Evolutionary conservation across 2,888 invertebrate species (phyloP).

Genomic region (Tenthredo notha): DNA sequence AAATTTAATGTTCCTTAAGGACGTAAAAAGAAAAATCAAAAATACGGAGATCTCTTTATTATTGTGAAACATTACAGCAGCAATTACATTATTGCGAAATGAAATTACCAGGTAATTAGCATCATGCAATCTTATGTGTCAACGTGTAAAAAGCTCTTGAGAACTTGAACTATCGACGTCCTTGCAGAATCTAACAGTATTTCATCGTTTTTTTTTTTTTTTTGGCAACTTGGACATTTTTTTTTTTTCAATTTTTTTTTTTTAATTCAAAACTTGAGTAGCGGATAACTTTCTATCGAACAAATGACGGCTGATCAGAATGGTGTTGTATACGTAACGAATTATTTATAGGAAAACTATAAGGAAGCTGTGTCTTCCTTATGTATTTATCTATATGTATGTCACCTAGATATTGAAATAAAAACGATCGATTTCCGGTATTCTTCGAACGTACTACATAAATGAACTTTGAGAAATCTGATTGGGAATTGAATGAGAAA

Average conservation of each 20-base stretch:
- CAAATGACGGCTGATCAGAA: not conserved
- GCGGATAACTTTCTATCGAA: slow-evolving; percentile 9
- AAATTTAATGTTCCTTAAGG: not conserved
- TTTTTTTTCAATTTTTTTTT: not conserved
- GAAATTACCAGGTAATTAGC: not conserved
- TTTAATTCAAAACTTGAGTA: not conserved
- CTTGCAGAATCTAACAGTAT: not conserved
- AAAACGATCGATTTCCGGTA: not conserved
- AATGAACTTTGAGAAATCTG: not conserved
- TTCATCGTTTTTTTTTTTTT: too few species aligned
- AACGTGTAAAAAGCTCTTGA: not conserved
- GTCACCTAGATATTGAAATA: not conserved
- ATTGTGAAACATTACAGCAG: not conserved
- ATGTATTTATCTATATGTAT: not conserved
- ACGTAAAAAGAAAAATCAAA: slow-evolving; percentile 22
- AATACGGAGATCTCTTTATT: not conserved
- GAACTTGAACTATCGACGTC: slow-evolving; percentile 42
- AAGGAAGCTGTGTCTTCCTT: not conserved
- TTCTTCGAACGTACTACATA: not conserved
- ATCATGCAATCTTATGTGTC: not conserved
- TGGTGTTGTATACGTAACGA: not conserved
- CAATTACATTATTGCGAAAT: slow-evolving; percentile 25
- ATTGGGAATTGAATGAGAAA: not conserved
- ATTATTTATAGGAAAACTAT: not conserved
- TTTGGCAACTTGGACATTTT: not conserved